These are phyloP conservation scores for Halcyon smyrnensis DNA, from an alignment of 2,797 vertebrate species.

Conservation along the genomic window DNA sequence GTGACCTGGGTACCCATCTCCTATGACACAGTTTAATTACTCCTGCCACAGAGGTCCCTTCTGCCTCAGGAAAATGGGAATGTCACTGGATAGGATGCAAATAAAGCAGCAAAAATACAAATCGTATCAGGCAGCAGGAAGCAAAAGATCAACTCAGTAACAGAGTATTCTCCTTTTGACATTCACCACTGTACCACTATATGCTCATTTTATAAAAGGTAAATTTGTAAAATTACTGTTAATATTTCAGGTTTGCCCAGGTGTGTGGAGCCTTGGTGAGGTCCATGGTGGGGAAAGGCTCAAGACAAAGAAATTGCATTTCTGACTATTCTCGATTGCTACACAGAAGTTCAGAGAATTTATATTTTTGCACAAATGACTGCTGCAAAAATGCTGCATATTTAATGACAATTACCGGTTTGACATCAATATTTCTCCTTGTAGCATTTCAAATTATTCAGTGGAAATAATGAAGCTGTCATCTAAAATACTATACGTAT, in stretches of 20 bases:
- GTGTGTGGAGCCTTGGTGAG: neutral
- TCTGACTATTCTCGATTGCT: neutral
- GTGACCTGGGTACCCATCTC: neutral
- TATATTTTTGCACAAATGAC: constrained; percentile 41
- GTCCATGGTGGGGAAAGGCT: neutral
- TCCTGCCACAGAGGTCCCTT: neutral
- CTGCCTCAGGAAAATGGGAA: neutral
- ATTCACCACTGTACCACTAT: neutral
- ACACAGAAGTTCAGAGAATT: neutral
- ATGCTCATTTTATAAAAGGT: neutral
- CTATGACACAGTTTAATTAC: neutral
- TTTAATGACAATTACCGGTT: constrained; percentile 70
- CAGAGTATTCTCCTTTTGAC: neutral
- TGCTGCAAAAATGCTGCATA: constrained; percentile 49
- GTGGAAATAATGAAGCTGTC: constrained; percentile 76
- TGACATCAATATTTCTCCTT: constrained; percentile 68
- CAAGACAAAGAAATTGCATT: neutral
- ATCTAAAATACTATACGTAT: constrained; percentile 71
- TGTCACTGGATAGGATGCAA: neutral
- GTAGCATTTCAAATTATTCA: constrained; percentile 63
- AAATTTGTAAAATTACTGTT: neutral
- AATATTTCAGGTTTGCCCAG: neutral
- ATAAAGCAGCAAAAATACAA: neutral
- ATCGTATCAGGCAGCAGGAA: neutral
- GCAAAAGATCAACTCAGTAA: neutral